Evolutionary conservation across 2,888 invertebrate genomes (phyloP).

Genomic region (Acronicta aceris): DNA sequence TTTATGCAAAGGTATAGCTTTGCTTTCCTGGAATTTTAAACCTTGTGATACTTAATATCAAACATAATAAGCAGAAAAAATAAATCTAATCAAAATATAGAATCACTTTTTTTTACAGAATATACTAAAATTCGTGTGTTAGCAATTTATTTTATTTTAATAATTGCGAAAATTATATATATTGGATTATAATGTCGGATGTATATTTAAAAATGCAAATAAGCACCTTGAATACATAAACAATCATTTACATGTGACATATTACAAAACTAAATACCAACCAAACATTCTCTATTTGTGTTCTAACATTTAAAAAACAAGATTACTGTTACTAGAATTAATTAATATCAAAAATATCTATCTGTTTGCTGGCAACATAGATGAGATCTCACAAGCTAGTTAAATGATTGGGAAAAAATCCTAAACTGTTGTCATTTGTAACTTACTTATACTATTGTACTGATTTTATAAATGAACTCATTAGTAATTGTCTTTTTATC

Average conservation of each 20-base stretch:
- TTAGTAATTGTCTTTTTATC: no score
- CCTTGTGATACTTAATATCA: neutral
- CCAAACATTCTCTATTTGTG: neutral
- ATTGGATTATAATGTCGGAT: neutral
- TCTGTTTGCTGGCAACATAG: no score
- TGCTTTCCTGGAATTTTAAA: neutral
- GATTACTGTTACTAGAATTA: no score
- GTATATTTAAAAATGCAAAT: neutral
- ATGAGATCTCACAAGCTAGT: no score
- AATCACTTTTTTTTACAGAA: neutral
- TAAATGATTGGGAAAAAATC: no score
- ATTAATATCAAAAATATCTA: no score
- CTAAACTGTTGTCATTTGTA: no score
- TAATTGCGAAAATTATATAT: no score
- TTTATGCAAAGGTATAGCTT: no score
- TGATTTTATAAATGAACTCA: no score
- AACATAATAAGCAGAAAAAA: neutral
- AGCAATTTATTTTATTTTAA: neutral
- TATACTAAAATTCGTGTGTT: neutral
- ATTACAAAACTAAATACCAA: neutral
- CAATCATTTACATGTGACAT: neutral
- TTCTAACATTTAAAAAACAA: neutral
- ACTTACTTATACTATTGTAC: no score
- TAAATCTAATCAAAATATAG: neutral
- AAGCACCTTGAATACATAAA: neutral